Conservation (phyloP, 2,113 vertebrate species). For the Boulengeromyrus knoepffleri region DNA sequence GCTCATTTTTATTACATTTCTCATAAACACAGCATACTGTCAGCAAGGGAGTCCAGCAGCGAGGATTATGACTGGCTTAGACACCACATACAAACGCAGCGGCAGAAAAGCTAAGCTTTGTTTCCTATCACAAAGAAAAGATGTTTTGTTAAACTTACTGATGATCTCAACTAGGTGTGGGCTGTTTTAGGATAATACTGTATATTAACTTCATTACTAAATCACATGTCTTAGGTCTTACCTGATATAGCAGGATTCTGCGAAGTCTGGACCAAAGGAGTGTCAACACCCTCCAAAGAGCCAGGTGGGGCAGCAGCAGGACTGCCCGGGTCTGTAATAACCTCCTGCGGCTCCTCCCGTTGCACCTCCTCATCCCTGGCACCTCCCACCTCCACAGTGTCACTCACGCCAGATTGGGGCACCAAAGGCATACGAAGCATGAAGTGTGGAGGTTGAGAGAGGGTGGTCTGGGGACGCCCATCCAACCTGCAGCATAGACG, state of each 20-base stretch:
- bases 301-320: not conserved
- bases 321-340: constrained; percentile 19
- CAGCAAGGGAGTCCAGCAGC: not conserved
- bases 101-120: not conserved
- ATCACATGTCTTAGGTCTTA: constrained; percentile 14
- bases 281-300: not conserved
- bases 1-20: not conserved
- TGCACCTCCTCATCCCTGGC: not conserved
- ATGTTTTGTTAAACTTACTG: not conserved
- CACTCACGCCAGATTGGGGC: constrained; percentile 50
- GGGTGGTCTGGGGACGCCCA: constrained; percentile 47
- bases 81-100: not conserved
- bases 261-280: not conserved
- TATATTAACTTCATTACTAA: not conserved
- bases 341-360: constrained; percentile 48
- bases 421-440: constrained; percentile 23
- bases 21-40: not conserved
- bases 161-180: not conserved
- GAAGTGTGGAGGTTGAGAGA: constrained; percentile 55
- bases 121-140: not conserved
- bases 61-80: not conserved
- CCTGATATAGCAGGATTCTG: constrained; percentile 27
- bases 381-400: constrained; percentile 52
- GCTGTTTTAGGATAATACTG: not conserved
- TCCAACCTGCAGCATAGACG: constrained; percentile 35